These are phyloP conservation scores for Paralichthys olivaceus DNA, from an alignment of 2,113 vertebrate species.

Conservation along the genomic window DNA sequence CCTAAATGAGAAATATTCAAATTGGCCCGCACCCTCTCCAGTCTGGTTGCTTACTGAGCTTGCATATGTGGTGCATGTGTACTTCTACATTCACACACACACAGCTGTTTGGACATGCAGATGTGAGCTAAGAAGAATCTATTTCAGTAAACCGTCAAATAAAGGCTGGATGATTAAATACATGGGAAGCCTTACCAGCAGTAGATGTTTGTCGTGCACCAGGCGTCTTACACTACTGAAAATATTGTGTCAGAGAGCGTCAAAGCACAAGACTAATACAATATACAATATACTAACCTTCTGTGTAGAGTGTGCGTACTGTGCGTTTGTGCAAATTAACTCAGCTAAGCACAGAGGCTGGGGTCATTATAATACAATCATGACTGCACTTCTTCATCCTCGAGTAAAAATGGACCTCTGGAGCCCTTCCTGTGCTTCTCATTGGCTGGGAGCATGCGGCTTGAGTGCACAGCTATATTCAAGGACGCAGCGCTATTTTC, in stretches of 20 bases:
- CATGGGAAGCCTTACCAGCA: conserved; percentile 30
- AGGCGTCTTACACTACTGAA: conserved; percentile 8
- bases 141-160: conserved; percentile 64
- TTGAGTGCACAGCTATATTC: conserved; percentile 30
- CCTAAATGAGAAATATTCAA: conserved; percentile 74
- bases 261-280: too few species aligned
- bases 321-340: conserved; percentile 21
- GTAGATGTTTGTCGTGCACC: conserved; percentile 25
- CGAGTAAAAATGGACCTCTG: conserved; percentile 41
- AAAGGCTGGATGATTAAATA: conserved; percentile 29
- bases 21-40: conserved; percentile 35
- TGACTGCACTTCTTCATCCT: conserved; percentile 45
- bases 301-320: neutral
- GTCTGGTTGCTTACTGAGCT: conserved; percentile 18
- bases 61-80: conserved; percentile 4
- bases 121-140: conserved; percentile 21
- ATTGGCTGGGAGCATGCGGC: conserved; percentile 29
- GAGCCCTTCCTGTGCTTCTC: conserved; percentile 39
- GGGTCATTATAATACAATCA: conserved; percentile 42
- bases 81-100: neutral
- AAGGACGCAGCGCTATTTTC: conserved; percentile 47
- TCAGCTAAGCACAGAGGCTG: conserved; percentile 10
- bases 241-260: neutral
- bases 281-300: too few species aligned
- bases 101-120: conserved; percentile 12